phyloP scores from a whole-genome alignment of 2,888 invertebrate genomes.

The Hoplodrina blanda region DNA sequence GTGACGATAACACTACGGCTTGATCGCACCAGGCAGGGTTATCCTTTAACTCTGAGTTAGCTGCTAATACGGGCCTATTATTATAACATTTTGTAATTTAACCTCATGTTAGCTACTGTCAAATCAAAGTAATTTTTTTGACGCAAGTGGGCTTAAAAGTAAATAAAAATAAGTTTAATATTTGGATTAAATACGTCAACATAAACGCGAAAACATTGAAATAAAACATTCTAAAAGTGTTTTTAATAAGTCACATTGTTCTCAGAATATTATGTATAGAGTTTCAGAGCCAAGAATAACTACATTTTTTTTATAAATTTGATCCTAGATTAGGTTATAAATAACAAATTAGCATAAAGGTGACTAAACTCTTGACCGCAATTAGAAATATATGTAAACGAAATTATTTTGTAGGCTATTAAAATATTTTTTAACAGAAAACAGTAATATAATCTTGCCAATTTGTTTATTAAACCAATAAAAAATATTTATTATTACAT shows the following conservation, averaged over 20 bases:
- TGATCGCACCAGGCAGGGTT: too few relatives aligned
- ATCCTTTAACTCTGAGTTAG: too few relatives aligned
- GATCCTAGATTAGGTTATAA: slow-evolving; percentile 18
- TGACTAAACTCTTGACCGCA: slow-evolving; percentile 45
- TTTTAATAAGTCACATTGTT: slow-evolving; percentile 47
- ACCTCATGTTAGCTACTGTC: too few relatives aligned
- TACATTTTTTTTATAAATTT: neutral
- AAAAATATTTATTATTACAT: slow-evolving; percentile 14
- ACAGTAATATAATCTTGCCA: slow-evolving; percentile 12
- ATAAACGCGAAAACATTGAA: neutral
- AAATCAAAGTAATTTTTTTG: too few relatives aligned
- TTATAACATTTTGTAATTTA: too few relatives aligned
- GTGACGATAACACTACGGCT: too few relatives aligned
- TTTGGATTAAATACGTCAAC: slow-evolving; percentile 13
- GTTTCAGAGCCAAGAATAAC: slow-evolving; percentile 17
- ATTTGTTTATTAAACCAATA: slow-evolving; percentile 7
- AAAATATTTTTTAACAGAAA: slow-evolving; percentile 19
- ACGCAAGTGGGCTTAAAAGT: too few relatives aligned
- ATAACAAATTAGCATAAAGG: slow-evolving; percentile 40
- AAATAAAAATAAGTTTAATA: too few relatives aligned
- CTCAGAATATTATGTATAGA: slow-evolving; percentile 38
- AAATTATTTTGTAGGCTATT: slow-evolving; percentile 16
- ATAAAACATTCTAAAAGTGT: slow-evolving; percentile 37
- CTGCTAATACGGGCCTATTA: too few relatives aligned
- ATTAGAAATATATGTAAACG: slow-evolving; percentile 21